phyloP scores from a whole-genome alignment of 2,113 vertebrate genomes.

The Sporophila hypoxantha region DNA sequence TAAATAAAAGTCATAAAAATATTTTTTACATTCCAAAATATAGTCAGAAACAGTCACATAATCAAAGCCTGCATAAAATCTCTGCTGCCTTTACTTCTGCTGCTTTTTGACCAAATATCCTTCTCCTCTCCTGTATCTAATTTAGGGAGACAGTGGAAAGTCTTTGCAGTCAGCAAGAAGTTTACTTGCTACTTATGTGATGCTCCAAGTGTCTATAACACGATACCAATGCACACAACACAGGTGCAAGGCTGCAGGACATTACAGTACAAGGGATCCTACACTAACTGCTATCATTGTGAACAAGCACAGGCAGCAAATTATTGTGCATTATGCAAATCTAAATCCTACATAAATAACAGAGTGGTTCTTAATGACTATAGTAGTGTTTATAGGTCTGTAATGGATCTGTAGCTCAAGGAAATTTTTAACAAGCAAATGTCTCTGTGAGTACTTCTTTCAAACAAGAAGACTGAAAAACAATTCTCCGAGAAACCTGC shows the following conservation, averaged over 20 bases:
- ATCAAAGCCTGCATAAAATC: not conserved
- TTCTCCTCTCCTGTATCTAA: not conserved
- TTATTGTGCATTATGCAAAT: not conserved
- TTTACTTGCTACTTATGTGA: not conserved
- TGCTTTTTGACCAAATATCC: not conserved
- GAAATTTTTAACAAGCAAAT: not conserved
- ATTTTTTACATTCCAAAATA: not conserved
- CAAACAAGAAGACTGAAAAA: not conserved
- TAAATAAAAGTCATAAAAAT: not conserved
- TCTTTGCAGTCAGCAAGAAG: not conserved
- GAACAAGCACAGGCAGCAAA: not conserved
- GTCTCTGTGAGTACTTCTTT: not conserved
- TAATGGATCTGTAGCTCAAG: not conserved
- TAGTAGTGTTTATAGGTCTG: not conserved
- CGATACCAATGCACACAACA: not conserved
- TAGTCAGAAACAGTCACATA: not conserved
- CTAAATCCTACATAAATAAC: not conserved
- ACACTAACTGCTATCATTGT: not conserved
- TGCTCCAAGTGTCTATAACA: not conserved
- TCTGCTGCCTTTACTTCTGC: not conserved
- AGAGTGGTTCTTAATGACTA: not conserved
- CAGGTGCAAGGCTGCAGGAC: not conserved
- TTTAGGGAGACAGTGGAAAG: not conserved
- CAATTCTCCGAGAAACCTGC: not conserved
- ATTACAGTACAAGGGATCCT: not conserved